These are phyloP conservation scores for Syngnathus scovelli DNA, from an alignment of 2,113 vertebrate species.

Conservation along the genomic window DNA sequence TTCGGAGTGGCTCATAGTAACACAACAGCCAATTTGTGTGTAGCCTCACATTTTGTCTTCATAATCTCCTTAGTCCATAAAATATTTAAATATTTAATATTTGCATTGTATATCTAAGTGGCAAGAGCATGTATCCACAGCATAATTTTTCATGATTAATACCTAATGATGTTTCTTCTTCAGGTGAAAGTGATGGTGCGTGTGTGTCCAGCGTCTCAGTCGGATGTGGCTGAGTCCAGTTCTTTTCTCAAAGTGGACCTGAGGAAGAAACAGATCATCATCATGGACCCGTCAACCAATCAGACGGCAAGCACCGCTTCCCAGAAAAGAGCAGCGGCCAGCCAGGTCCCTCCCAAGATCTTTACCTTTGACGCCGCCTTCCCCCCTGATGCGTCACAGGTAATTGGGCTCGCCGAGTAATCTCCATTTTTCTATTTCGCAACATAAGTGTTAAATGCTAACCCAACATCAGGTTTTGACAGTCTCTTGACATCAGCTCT, in stretches of 20 bases:
- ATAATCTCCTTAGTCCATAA: not conserved
- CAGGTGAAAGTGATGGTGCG: conserved; percentile 98
- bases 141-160: not conserved
- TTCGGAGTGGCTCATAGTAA: not conserved
- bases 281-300: conserved; percentile 85
- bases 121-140: not conserved
- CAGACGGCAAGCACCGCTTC: conserved; percentile 72
- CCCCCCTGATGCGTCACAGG: conserved; percentile 93
- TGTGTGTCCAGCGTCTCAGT: conserved; percentile 79
- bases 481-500: not conserved
- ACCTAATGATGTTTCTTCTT: conserved; percentile 5
- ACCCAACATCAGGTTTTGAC: not conserved
- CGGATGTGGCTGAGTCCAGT: conserved; percentile 83
- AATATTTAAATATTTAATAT: too few relatives aligned
- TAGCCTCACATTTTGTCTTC: not conserved
- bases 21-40: not conserved
- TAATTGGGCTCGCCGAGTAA: conserved; percentile 39
- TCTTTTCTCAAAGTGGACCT: conserved; percentile 95
- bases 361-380: conserved; percentile 96
- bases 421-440: not conserved
- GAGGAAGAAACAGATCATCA: conserved; percentile 91
- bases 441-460: not conserved
- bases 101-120: not conserved
- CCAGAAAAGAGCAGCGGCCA: conserved; percentile 80
- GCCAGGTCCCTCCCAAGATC: conserved; percentile 93